Conservation (phyloP, 2,888 invertebrate species). For the Polietes domitor region DNA sequence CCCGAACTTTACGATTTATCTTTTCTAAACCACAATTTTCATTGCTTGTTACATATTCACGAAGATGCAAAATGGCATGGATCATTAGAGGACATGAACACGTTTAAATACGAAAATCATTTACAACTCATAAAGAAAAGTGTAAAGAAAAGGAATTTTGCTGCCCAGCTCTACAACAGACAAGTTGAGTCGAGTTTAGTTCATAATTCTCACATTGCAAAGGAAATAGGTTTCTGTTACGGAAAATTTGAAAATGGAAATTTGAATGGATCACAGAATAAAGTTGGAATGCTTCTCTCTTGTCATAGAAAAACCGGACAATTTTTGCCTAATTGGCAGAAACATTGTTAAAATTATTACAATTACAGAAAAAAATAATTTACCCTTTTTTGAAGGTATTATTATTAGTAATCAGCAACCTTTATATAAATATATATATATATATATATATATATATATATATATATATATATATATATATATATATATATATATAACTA, state of each 20-base stretch:
- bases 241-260: not conserved
- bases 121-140: no score
- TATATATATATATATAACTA: not conserved
- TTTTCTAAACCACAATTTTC: no score
- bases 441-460: not conserved
- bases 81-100: no score
- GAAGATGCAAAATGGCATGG: no score
- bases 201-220: no score
- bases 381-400: not conserved
- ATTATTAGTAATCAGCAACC: not conserved
- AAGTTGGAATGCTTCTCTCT: not conserved
- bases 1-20: no score
- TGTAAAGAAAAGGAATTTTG: no score
- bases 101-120: no score
- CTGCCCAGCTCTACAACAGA: no score
- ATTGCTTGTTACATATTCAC: no score
- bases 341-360: slow-evolving; percentile 11
- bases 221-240: not conserved
- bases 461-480: not conserved
- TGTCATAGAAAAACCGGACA: not conserved
- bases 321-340: not conserved
- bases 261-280: no score
- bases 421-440: not conserved
- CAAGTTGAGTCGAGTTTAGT: no score
- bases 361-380: not conserved